phyloP scores from a whole-genome alignment of 2,113 vertebrate species.

The Alosa alosa region DNA sequence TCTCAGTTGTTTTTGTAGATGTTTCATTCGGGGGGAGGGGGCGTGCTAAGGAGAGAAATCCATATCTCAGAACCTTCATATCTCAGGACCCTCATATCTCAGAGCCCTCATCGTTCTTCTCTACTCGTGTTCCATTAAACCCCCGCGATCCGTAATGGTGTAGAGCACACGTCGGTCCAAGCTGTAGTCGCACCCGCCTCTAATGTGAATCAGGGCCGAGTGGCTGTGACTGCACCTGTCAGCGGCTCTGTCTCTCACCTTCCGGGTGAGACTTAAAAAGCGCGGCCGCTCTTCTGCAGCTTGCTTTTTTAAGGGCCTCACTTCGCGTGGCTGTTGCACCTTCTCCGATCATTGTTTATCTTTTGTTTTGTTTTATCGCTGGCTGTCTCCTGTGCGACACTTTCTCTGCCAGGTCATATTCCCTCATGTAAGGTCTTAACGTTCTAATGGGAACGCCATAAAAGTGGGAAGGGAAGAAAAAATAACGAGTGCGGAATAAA shows the following conservation, averaged over 20 bases:
- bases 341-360: neutral
- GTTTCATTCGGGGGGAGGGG: neutral
- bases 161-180: constrained; percentile 42
- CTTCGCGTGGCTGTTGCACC: too few relatives aligned
- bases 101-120: constrained; percentile 35
- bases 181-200: constrained; percentile 45
- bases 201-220: constrained; percentile 59
- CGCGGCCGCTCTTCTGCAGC: neutral
- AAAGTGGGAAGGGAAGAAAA: neutral
- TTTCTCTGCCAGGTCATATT: neutral
- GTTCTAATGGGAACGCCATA: neutral
- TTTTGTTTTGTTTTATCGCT: neutral
- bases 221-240: constrained; percentile 57
- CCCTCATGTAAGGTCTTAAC: neutral
- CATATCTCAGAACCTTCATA: constrained; percentile 43
- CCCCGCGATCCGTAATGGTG: constrained; percentile 58
- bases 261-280: constrained; percentile 61
- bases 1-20: neutral
- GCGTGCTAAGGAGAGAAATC: constrained; percentile 35
- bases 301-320: neutral
- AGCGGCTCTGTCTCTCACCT: constrained; percentile 54
- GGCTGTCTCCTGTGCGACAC: neutral
- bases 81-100: neutral
- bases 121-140: constrained; percentile 61
- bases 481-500: neutral